Base-by-base conservation (phyloP, 2,888 invertebrate genomes). In the Ctenicera cuprea region DNA sequence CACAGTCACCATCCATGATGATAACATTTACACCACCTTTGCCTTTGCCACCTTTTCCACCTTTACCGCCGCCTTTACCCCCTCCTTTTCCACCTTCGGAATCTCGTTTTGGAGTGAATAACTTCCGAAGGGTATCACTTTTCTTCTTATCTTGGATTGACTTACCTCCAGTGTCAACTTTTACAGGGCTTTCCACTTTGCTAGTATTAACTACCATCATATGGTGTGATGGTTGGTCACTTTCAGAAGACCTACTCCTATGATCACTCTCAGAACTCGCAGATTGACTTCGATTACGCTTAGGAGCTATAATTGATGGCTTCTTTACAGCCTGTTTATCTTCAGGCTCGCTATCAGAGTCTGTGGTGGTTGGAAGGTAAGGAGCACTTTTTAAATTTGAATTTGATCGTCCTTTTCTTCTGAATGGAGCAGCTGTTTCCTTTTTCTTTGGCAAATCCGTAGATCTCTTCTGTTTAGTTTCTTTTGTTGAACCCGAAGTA, bases 111-210 rank as follows among this genome's bases (percentile, higher is more conserved):
- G 88, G 88, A 0, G 89, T 90, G 82, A 92, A 92, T 64, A 93
- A 86, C 81, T 92, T 92, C 48, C 91, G 87, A 66, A 94, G 84
- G 0, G 93, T 92, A 80, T 90, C 91, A 80, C 89, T 92, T 84
- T 93, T 94, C 86, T 93, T 93, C 82, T 93, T 93, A 84, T 93
- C 93, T 73, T 90, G 89, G 0, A 90, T 89, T 11, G 88, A 85
- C 63, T 90, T 90, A n/a, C 87, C 87, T 82, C 85, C 50, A 81
- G 86, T 79, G 83, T 89, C 79, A 73, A 86, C 83, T 86, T 90
- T 80, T 79, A 84, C 82, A 1, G 83, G 81, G 59, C 83, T 83
- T 59, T 83, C 83, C 1, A 81, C 48, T 63, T 77, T 78, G 16
- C 16, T 59, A 8, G 41, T 59, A 16, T 43, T 64, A 9, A 54